Base-by-base conservation (phyloP, 1,140 invertebrate genomes). In the Radopholus similis region DNA sequence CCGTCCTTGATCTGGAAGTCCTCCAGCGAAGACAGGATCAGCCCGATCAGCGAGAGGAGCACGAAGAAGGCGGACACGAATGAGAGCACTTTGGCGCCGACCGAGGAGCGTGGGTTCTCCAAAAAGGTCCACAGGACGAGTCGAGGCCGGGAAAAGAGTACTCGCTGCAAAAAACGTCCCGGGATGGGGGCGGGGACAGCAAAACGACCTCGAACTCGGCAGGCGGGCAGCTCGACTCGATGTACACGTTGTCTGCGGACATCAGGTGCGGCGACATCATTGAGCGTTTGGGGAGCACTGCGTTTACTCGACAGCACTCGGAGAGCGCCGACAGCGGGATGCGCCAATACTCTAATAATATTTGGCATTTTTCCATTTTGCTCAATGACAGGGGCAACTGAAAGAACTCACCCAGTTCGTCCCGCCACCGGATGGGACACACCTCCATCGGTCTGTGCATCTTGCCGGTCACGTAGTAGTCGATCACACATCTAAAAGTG, bases 21-120 rank as follows among this genome's bases (percentile, higher is more conserved):
- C 34, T 80, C 75, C 72, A 80, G 75, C 30, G 78, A 81, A 21
- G 74, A 66, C 15, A 81, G 54, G 56, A 81, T 81, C 1, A 81
- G 69, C 2, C 78, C 80, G 21, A 71, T 51, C 32, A 81, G 57
- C 28, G 78, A 81, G 34, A 82, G 56, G 23, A 81, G 76, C 2
- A 81, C 78, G 57, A 81, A 81, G 11, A 60, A 26, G 6, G 80
- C 78, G 11, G 80, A 82, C 15, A 77, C 73, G 55, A 82, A 62
- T 8, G 77, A 80, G 18, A 77, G 70, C 0, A 81, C 51, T 60
- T 81, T 81, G n/a, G 78, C 78, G 42, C 44, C 47, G n/a, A 49
- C 58, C 4, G 77, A 80, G 23, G 76, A 77, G 37, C 80, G 69
- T 4, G 78, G 78, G 63, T 82, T 82, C 66, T 81, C 78, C 40